Conservation (phyloP, 2,888 invertebrate genomes). For the Ischnus inquisitorius region DNA sequence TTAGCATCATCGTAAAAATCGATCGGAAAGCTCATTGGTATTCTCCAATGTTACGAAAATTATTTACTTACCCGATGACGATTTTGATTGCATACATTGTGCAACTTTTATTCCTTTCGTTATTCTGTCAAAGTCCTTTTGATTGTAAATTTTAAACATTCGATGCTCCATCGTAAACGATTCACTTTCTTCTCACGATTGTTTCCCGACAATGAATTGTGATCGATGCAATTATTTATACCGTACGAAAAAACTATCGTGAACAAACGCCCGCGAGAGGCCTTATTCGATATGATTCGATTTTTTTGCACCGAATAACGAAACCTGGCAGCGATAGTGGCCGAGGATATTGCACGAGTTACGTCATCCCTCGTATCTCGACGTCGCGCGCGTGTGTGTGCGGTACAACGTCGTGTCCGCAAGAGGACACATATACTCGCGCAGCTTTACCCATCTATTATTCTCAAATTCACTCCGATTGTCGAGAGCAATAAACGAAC, state of each 20-base stretch:
- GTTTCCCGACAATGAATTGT: conserved; percentile 6
- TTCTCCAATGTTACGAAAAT: background rate
- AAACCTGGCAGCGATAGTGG: no score
- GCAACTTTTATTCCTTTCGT: conserved; percentile 87
- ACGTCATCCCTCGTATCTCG: no score
- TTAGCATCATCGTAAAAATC: background rate
- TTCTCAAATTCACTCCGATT: no score
- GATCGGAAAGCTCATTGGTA: background rate
- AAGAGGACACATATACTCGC: no score
- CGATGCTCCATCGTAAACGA: conserved; percentile 78
- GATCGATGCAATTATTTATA: no score
- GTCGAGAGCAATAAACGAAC: background rate
- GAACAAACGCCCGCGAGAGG: background rate
- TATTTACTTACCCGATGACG: conserved; percentile 85
- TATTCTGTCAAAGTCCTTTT: conserved; percentile 86
- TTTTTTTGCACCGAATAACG: no score
- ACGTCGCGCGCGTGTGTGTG: no score
- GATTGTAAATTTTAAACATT: conserved; percentile 86
- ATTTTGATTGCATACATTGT: conserved; percentile 88
- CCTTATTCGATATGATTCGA: background rate
- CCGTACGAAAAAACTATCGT: no score
- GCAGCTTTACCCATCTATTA: no score
- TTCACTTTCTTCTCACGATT: conserved; percentile 35
- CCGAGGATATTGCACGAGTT: no score
- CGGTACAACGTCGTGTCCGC: no score